These are phyloP conservation scores for Daboia siamensis DNA, from an alignment of 2,113 vertebrate species.

Conservation along the genomic window DNA sequence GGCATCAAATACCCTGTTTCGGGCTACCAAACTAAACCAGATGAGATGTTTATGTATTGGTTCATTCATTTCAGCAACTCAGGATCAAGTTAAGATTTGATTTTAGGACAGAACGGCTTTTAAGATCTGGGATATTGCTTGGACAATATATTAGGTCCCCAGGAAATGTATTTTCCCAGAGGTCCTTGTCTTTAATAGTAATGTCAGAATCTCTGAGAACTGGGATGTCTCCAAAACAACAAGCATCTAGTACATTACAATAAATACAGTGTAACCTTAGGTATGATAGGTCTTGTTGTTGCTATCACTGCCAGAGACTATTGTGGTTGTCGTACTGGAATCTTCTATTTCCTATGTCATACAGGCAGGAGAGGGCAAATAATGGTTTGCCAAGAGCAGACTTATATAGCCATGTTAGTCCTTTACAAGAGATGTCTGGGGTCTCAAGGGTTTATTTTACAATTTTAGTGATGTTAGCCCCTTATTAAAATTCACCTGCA, in stretches of 20 bases:
- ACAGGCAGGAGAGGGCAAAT: background rate
- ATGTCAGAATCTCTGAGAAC: background rate
- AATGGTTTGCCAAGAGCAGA: conserved; percentile 41
- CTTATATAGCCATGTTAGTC: conserved; percentile 42
- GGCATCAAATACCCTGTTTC: background rate
- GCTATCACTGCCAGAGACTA: background rate
- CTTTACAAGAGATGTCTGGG: conserved; percentile 31
- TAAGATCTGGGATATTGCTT: background rate
- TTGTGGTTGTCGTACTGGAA: background rate
- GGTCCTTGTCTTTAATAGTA: background rate
- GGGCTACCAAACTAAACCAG: background rate
- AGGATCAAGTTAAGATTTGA: background rate
- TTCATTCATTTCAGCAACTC: background rate
- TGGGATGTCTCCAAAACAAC: background rate
- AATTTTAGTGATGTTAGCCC: conserved; percentile 30
- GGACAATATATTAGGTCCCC: background rate
- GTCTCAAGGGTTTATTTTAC: conserved; percentile 29
- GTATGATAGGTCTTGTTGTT: background rate
- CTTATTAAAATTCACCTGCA: conserved; percentile 39
- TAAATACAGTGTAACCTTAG: background rate
- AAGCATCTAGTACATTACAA: background rate
- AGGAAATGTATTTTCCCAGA: background rate
- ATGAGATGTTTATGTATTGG: background rate
- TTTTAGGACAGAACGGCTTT: background rate
- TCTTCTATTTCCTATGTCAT: background rate